These are phyloP conservation scores for Oceanites oceanicus DNA, from an alignment of 2,113 vertebrate genomes.

Conservation along the genomic window DNA sequence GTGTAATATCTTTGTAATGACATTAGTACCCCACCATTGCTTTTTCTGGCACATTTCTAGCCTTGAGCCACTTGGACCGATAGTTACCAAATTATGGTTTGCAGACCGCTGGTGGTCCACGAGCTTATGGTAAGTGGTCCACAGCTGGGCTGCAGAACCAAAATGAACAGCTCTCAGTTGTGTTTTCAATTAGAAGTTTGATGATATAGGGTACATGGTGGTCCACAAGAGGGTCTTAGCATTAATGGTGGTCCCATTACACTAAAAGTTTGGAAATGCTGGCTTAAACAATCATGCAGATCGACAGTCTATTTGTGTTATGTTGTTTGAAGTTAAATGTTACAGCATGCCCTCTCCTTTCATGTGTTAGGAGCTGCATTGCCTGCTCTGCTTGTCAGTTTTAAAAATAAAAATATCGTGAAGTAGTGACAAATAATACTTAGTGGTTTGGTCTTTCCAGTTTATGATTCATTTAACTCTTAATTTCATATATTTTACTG, in stretches of 20 bases:
- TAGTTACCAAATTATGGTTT: constrained; percentile 22
- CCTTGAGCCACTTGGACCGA: not conserved
- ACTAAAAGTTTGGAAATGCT: not conserved
- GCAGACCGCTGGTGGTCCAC: constrained; percentile 49
- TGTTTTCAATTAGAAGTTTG: constrained; percentile 32
- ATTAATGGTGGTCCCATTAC: constrained; percentile 34
- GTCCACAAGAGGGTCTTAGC: not conserved
- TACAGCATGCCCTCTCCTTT: not conserved
- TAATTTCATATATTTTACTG: not conserved
- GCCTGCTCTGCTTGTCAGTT: not conserved
- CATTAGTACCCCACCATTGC: not conserved
- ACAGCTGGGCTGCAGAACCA: constrained; percentile 39
- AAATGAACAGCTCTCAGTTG: not conserved
- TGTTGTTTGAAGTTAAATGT: not conserved
- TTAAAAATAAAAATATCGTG: not conserved
- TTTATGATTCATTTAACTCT: not conserved
- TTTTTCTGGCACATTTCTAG: constrained; percentile 38
- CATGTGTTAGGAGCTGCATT: not conserved
- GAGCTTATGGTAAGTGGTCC: not conserved
- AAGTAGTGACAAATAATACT: not conserved
- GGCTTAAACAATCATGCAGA: not conserved
- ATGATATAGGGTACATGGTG: constrained; percentile 4
- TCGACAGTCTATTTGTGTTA: not conserved
- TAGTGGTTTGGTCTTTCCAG: not conserved
- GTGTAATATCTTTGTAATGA: not conserved